Percentiles rank a stretch among this genome's conserved stretches.
phyloP scores from a whole-genome alignment of 1,140 invertebrate species.

The Drosophila pallidifrons region DNA sequence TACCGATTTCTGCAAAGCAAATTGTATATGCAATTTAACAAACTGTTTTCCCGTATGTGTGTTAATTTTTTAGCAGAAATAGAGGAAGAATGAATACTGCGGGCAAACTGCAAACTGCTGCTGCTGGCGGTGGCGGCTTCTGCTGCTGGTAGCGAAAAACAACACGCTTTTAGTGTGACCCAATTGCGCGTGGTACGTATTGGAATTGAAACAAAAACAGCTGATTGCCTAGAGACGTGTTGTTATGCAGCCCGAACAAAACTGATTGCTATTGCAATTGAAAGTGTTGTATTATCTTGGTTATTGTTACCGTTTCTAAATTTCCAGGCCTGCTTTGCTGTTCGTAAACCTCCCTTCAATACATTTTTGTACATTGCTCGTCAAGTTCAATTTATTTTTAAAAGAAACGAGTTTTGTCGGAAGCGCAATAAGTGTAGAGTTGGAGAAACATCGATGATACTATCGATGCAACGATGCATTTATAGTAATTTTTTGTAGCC shows the following conservation, averaged over 20 bases:
- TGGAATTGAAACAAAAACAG: conserved; percentile 47
- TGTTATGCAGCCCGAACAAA: conserved; percentile 34
- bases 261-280: conserved; percentile 19
- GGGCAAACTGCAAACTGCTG: conserved; percentile 42
- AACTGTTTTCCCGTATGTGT: conserved; percentile 3
- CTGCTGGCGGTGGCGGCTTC: conserved; percentile 26
- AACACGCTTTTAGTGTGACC: conserved; percentile 60
- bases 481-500: too few relatives aligned
- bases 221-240: conserved; percentile 45
- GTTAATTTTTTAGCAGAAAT: conserved; percentile 34
- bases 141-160: conserved; percentile 25
- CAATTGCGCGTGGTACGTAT: conserved; percentile 50
- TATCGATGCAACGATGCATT: too few relatives aligned
- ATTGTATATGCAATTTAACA: conserved; percentile 26
- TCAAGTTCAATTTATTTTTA: conserved; percentile 15
- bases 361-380: conserved; percentile 77
- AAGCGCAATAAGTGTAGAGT: conserved; percentile 9
- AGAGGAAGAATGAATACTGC: conserved; percentile 51
- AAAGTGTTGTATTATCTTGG: conserved; percentile 39
- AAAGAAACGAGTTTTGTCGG: conserved; percentile 26
- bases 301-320: conserved; percentile 72
- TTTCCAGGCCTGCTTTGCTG: conserved; percentile 80
- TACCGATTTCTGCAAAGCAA: conserved; percentile 75
- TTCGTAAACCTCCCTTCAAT: conserved; percentile 71
- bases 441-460: too few relatives aligned